Evolutionary conservation across 2,888 invertebrate genomes (phyloP).

Genomic region (Tenthredo notha): DNA sequence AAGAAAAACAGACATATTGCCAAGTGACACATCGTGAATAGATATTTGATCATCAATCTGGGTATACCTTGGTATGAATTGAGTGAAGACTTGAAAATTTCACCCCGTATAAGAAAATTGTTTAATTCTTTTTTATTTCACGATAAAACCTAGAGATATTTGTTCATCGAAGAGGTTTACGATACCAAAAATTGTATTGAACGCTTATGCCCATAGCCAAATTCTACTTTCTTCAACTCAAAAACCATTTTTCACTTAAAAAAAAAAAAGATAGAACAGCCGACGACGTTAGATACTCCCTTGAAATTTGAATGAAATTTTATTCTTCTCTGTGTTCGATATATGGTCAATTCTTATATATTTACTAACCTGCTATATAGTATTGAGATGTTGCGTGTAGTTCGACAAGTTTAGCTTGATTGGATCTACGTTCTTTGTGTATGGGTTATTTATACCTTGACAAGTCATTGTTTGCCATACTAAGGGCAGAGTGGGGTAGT

Average conservation of each 20-base stretch:
- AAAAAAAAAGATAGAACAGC: not conserved
- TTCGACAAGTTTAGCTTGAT: slow-evolving; percentile 39
- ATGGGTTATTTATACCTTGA: slow-evolving; percentile 42
- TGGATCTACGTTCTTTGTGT: slow-evolving; percentile 41
- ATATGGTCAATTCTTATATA: not conserved
- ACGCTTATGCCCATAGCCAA: not conserved
- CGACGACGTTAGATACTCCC: not conserved
- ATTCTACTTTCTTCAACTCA: not conserved
- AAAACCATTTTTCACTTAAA: not conserved
- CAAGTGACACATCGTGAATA: not conserved
- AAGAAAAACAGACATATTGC: not conserved
- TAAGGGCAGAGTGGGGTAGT: slow-evolving; percentile 42
- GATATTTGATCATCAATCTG: not conserved
- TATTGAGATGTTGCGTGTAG: slow-evolving; percentile 19
- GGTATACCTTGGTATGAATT: not conserved
- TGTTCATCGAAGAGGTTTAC: not conserved
- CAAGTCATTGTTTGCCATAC: slow-evolving; percentile 34
- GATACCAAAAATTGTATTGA: not conserved
- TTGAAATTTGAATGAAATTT: not conserved
- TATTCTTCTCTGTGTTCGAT: not conserved
- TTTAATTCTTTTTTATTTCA: not conserved
- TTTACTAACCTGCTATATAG: not conserved
- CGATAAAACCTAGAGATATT: not conserved
- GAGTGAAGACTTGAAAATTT: not conserved
- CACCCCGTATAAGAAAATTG: not conserved